Evolutionary conservation across 2,797 vertebrate genomes (phyloP), one percentile per base, ranked within the genome.

Genomic region (Chromis chromis): DNA sequence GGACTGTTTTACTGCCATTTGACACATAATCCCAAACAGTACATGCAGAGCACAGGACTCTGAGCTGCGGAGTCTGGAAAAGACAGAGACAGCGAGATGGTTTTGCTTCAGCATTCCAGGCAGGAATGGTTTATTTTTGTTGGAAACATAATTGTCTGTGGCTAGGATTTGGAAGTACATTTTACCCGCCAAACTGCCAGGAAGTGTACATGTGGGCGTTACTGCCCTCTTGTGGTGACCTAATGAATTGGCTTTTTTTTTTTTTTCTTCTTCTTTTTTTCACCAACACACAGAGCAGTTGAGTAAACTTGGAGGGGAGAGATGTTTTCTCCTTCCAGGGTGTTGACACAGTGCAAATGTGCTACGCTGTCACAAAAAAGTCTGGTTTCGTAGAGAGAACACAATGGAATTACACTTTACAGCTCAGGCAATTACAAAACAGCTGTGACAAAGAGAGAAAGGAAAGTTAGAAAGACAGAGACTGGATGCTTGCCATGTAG

Each of bases 121-220:
- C 86, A 77, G 82, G 86, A 89, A 90, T 74, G 88, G 91, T 92
- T 94, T 94, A 90, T 94, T 94, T 94, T 94, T 71, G 88, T 86
- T 94, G 91, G 91, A 94, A 93, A 88, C 84, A 90, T 91, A 92
- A 93, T 90, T 94, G 93, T 94, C 92, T 94, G 91, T 94, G 93
- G 93, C 90, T 78, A 83, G 75, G 79, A 71, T 90, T 91, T 92
- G 87, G 89, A 93, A 88, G 89, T 70, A 75, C 82, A 89, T 74
- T 89, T 89, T 87, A 85, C 86, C 85, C 73, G 75, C 86, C 86
- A 85, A 87, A 88, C 84, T 83, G 83, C 79, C 81, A 83, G 70
- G 50, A 76, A 83, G 70, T 44, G 61, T 24, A 65, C 27, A 49
- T 49, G 74, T 62, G 70, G 85, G 54, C 56, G 76, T 64, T 70